These are phyloP conservation scores for Pycnomerus fuliginosus DNA, from an alignment of 2,888 invertebrate species.

Conservation along the genomic window DNA sequence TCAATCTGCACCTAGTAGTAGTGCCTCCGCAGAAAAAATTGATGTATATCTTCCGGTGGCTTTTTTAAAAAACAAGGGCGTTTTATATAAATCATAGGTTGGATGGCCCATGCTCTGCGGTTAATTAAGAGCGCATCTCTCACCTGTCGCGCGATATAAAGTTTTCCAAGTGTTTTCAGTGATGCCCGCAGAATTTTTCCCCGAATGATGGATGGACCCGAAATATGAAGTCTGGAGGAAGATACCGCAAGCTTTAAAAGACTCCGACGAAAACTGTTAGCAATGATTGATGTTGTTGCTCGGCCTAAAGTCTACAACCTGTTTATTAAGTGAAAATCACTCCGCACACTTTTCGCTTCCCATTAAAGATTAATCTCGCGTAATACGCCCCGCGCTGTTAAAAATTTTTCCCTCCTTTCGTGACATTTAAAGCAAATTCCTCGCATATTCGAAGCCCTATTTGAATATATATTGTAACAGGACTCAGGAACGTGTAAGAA, in stretches of 20 bases:
- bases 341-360: slow-evolving; percentile 12
- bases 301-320: slow-evolving; percentile 12
- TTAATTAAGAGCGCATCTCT: background rate
- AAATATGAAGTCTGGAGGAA: slow-evolving; percentile 14
- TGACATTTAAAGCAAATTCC: slow-evolving; percentile 22
- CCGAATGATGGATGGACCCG: slow-evolving; percentile 9
- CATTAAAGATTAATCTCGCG: slow-evolving; percentile 19
- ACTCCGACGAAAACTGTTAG: slow-evolving; percentile 3
- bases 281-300: slow-evolving; percentile 17
- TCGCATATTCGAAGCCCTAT: slow-evolving; percentile 16
- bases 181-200: background rate
- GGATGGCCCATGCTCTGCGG: background rate
- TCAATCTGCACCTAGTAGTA: no score
- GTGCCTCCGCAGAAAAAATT: no score
- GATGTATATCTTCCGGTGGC: no score
- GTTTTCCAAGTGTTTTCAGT: background rate
- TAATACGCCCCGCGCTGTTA: slow-evolving; percentile 3
- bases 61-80: background rate
- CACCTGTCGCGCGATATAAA: slow-evolving; percentile 1
- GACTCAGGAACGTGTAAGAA: slow-evolving; percentile 15
- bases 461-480: slow-evolving; percentile 23
- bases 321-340: slow-evolving; percentile 22
- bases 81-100: background rate
- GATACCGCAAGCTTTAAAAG: slow-evolving; percentile 12
- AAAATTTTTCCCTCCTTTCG: slow-evolving; percentile 16